Conservation (phyloP, 2,888 invertebrate species). For the Netelia fuscicornis region DNA sequence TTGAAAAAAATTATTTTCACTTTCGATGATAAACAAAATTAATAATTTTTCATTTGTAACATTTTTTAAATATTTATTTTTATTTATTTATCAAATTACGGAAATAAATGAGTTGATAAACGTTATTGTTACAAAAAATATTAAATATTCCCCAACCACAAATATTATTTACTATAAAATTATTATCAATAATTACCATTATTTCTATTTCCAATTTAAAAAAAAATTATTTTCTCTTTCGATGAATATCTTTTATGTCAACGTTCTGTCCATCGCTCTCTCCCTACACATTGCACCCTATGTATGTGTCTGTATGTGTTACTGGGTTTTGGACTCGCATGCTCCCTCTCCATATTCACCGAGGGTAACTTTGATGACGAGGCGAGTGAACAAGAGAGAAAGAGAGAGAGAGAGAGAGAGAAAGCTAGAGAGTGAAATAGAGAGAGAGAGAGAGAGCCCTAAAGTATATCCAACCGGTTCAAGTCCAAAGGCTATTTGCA, state of each 20-base stretch:
- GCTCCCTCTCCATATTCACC: slow-evolving; percentile 20
- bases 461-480: slow-evolving; percentile 84
- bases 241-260: not conserved
- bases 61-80: no score
- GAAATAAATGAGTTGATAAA: no score
- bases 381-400: slow-evolving; percentile 16
- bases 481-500: slow-evolving; percentile 85
- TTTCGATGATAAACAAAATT: not conserved
- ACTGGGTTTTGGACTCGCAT: slow-evolving; percentile 8
- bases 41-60: no score
- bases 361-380: slow-evolving; percentile 52
- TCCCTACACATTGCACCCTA: not conserved
- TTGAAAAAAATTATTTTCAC: not conserved
- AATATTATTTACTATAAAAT: no score
- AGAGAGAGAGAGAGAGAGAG: slow-evolving; percentile 32
- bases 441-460: slow-evolving; percentile 64
- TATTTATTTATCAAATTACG: no score
- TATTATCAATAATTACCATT: no score
- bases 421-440: not conserved
- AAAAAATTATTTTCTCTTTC: not conserved
- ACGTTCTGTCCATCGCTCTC: not conserved
- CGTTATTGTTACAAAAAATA: no score
- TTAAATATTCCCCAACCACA: no score
- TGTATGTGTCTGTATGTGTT: not conserved
- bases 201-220: no score